Conservation (phyloP, 2,888 invertebrate species). For the Eledone cirrhosa region DNA sequence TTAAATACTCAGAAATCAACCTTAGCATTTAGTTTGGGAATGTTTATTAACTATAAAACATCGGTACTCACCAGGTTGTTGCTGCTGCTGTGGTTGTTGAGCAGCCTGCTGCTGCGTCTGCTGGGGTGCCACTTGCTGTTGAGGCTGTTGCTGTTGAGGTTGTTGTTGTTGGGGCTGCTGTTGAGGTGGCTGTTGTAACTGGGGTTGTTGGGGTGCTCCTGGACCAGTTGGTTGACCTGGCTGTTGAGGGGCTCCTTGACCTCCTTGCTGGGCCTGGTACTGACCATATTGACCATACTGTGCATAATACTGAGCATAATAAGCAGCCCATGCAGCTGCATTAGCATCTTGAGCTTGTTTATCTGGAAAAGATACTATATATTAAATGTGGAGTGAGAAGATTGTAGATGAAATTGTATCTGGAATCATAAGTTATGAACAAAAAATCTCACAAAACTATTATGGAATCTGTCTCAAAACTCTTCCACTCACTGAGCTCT, state of each 20-base stretch:
- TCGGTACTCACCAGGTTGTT: slow-evolving; percentile 30
- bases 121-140: slow-evolving; percentile 66
- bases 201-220: slow-evolving; percentile 41
- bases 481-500: too few species aligned
- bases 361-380: slow-evolving; percentile 29
- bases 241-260: slow-evolving; percentile 23
- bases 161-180: slow-evolving; percentile 50
- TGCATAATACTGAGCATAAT: slow-evolving; percentile 68
- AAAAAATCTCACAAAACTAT: neutral
- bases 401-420: neutral
- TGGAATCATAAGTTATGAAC: neutral
- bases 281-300: slow-evolving; percentile 56
- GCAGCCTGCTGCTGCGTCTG: slow-evolving; percentile 37
- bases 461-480: too few species aligned
- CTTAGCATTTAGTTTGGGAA: too few species aligned
- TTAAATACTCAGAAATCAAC: too few species aligned
- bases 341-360: slow-evolving; percentile 62
- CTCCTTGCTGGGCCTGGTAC: slow-evolving; percentile 42
- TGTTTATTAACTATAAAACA: too few species aligned
- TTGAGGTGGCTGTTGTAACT: slow-evolving; percentile 39
- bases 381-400: neutral
- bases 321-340: slow-evolving; percentile 69
- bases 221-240: slow-evolving; percentile 28
- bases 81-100: slow-evolving; percentile 39
- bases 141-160: slow-evolving; percentile 43